Conservation (phyloP, 1,140 invertebrate genomes). For the Drosophila lowei region DNA sequence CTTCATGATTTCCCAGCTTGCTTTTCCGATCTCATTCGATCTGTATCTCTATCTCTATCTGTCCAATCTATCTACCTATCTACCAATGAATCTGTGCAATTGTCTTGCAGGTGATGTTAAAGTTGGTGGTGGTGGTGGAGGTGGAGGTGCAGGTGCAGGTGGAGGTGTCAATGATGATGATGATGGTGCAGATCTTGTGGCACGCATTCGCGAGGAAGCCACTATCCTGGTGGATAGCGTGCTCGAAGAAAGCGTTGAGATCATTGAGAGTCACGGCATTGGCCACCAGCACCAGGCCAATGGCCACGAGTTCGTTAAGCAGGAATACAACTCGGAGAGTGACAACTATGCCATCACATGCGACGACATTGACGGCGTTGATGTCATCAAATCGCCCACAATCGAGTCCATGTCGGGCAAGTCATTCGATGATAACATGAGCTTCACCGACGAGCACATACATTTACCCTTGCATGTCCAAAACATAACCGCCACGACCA, state of each 20-base stretch:
- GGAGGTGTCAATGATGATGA: slow-evolving; percentile 51
- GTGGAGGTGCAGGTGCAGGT: slow-evolving; percentile 44
- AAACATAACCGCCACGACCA: slow-evolving; percentile 38
- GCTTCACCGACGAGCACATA: slow-evolving; percentile 79
- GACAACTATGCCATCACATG: slow-evolving; percentile 83
- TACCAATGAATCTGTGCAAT: slow-evolving; percentile 69
- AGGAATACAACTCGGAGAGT: slow-evolving; percentile 82
- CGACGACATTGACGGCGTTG: slow-evolving; percentile 79
- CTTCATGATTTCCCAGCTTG: slow-evolving; percentile 64
- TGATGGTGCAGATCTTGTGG: slow-evolving; percentile 56
- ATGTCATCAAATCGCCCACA: slow-evolving; percentile 82
- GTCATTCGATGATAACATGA: slow-evolving; percentile 83
- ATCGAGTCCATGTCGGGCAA: slow-evolving; percentile 83
- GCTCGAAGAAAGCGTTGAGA: slow-evolving; percentile 79
- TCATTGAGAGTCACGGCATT: slow-evolving; percentile 67
- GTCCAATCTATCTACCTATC: slow-evolving; percentile 64
- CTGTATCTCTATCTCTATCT: slow-evolving; percentile 42
- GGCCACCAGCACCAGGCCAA: slow-evolving; percentile 49
- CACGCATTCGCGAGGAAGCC: slow-evolving; percentile 76
- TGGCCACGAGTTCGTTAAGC: slow-evolving; percentile 59
- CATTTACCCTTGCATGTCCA: slow-evolving; percentile 71
- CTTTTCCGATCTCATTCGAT: slow-evolving; percentile 7
- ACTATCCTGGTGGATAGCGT: slow-evolving; percentile 80
- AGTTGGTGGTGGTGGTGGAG: slow-evolving; percentile 59
- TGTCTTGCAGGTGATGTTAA: slow-evolving; percentile 76